Evolutionary conservation across 2,113 vertebrate species (phyloP).

Genomic region (Colius striatus): DNA sequence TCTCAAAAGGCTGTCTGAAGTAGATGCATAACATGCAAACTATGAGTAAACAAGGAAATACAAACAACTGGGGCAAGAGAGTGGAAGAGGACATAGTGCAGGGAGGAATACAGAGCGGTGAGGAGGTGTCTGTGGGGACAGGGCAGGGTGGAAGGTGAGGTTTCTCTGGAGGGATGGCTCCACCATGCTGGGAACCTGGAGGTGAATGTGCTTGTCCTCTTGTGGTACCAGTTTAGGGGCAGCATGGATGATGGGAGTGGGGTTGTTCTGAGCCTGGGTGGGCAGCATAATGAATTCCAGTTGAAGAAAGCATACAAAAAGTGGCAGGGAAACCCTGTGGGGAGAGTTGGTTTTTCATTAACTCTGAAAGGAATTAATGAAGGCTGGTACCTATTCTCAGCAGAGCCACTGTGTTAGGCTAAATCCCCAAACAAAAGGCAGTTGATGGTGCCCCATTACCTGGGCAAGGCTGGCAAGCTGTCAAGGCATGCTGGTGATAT

Average conservation of each 20-base stretch:
- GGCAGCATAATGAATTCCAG: not conserved
- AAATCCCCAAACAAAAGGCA: not conserved
- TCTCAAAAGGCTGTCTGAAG: not conserved
- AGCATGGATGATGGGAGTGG: not conserved
- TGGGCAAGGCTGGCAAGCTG: not conserved
- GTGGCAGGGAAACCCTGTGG: not conserved
- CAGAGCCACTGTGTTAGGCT: not conserved
- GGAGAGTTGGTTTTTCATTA: not conserved
- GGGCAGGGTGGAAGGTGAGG: not conserved
- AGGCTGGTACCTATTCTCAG: not conserved
- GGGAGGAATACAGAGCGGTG: not conserved
- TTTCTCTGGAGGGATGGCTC: not conserved
- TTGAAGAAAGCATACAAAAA: not conserved
- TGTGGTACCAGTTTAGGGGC: no score
- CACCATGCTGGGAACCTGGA: not conserved
- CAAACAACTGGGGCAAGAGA: not conserved
- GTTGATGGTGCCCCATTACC: not conserved
- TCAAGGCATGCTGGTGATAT: accelerated
- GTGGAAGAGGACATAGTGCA: not conserved
- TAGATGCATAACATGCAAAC: not conserved
- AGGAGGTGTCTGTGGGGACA: not conserved
- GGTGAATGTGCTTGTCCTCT: not conserved
- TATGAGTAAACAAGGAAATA: not conserved
- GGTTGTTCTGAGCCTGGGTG: not conserved
- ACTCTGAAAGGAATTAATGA: not conserved